These are phyloP conservation scores for Nomada fabriciana DNA, from an alignment of 2,888 invertebrate species.

Conservation along the genomic window DNA sequence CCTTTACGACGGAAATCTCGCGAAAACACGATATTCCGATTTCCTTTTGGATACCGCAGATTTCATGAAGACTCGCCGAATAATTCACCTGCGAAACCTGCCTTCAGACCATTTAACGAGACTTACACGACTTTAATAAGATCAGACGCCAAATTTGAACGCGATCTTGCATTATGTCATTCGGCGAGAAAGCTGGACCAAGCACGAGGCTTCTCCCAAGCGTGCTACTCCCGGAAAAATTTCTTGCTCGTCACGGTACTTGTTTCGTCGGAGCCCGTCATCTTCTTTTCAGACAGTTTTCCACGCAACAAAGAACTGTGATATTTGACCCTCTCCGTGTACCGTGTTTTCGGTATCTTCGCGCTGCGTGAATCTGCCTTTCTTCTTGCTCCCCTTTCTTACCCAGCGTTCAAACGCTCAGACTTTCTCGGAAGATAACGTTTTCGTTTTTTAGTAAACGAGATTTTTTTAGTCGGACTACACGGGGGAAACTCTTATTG, in stretches of 20 bases:
- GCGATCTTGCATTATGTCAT: conserved; percentile 18
- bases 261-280: neutral
- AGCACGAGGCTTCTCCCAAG: neutral
- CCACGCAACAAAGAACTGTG: conserved; percentile 1
- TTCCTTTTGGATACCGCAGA: no score
- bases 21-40: no score
- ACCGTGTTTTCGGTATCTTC: conserved; percentile 20
- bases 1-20: no score
- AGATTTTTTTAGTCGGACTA: neutral
- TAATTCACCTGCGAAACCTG: no score
- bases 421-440: neutral
- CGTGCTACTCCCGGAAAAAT: neutral
- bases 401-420: neutral
- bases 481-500: neutral
- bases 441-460: neutral
- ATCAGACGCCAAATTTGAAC: neutral
- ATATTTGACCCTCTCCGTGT: neutral
- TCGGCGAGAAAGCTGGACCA: conserved; percentile 4
- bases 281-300: conserved; percentile 17
- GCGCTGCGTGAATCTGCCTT: neutral
- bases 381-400: neutral
- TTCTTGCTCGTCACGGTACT: conserved; percentile 24
- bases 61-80: no score
- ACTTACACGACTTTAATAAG: neutral
- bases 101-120: neutral